These are phyloP conservation scores for Scolanthus callimorphus DNA, from an alignment of 92 coral and sea anemone genomes.

Conservation along the genomic window DNA sequence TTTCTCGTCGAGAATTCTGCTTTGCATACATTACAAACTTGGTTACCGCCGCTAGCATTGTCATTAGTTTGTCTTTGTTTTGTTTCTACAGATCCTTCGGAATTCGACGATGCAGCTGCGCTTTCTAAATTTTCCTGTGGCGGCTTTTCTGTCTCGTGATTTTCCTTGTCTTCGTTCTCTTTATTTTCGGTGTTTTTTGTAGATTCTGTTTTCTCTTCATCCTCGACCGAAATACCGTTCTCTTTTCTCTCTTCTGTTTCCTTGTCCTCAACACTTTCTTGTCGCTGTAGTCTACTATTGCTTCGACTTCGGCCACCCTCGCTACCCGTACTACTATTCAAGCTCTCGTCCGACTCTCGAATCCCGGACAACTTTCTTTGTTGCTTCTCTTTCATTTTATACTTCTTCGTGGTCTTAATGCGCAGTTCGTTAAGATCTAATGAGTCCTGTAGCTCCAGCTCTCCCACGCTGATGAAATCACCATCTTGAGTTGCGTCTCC, in stretches of 20 bases:
- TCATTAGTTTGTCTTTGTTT: background rate
- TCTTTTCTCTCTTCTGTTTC: constrained; percentile 2
- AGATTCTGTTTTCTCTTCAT: constrained; percentile 4
- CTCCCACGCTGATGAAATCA: constrained; percentile 83
- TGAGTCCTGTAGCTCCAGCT: constrained; percentile 81
- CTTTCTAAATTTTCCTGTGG: background rate
- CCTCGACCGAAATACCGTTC: constrained; percentile 7
- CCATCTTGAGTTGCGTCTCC: constrained; percentile 14
- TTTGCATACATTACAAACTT: constrained; percentile 81
- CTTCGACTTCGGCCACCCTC: background rate
- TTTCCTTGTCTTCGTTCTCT: constrained; percentile 8
- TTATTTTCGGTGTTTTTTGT: constrained; percentile 1
- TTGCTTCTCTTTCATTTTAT: constrained; percentile 71
- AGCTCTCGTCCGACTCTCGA: constrained; percentile 49
- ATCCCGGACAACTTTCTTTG: constrained; percentile 68
- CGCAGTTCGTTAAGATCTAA: constrained; percentile 73
- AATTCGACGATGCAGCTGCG: background rate
- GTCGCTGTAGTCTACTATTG: background rate
- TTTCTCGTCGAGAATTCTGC: constrained; percentile 74
- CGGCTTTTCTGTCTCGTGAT: background rate
- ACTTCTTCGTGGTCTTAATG: constrained; percentile 66
- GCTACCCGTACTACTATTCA: constrained; percentile 3
- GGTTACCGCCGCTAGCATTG: background rate
- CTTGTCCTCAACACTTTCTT: constrained; percentile 14
- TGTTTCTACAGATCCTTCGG: constrained; percentile 1